These are phyloP conservation scores for Agapornis canus DNA, from an alignment of 2,797 vertebrate species.

Conservation along the genomic window DNA sequence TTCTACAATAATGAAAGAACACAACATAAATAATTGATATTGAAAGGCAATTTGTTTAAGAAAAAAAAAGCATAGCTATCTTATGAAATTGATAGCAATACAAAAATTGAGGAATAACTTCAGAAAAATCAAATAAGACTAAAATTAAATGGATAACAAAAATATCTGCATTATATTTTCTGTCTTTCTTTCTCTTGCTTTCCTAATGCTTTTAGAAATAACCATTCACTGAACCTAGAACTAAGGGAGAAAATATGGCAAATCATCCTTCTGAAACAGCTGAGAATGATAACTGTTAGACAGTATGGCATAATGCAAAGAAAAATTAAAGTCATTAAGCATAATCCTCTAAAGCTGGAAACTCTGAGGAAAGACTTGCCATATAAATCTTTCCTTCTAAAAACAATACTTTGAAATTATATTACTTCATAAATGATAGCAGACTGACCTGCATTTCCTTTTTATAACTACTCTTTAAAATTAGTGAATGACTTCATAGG, in stretches of 20 bases:
- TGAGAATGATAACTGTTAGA: background rate
- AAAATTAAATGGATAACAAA: background rate
- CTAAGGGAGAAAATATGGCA: background rate
- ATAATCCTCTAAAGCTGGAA: background rate
- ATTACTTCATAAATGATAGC: background rate
- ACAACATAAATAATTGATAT: background rate
- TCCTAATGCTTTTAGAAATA: background rate
- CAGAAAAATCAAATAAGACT: background rate
- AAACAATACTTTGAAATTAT: background rate
- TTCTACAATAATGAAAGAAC: background rate
- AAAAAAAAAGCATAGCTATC: background rate
- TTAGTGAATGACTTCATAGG: background rate
- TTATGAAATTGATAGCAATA: background rate
- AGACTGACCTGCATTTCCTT: background rate
- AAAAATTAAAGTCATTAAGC: background rate
- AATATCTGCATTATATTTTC: background rate
- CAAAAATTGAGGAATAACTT: background rate
- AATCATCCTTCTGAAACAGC: background rate
- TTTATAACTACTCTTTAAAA: background rate
- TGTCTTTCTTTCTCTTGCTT: background rate
- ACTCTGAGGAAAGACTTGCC: background rate
- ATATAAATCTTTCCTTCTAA: background rate
- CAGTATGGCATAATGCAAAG: background rate
- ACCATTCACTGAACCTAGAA: background rate
- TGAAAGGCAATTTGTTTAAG: background rate